Conservation (phyloP, 2,113 vertebrate species). For the Oreochromis niloticus region DNA sequence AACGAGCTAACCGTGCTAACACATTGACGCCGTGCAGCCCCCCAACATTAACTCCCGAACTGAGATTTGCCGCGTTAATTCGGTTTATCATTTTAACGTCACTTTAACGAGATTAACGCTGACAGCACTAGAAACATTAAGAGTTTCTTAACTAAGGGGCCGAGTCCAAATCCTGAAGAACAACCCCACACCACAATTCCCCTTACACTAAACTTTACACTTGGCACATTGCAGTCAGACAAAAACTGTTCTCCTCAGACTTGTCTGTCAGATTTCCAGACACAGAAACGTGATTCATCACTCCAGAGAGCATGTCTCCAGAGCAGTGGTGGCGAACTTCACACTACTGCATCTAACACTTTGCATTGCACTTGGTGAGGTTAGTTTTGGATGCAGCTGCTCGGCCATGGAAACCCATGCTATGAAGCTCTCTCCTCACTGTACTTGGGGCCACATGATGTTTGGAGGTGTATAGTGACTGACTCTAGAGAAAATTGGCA, state of each 20-base stretch:
- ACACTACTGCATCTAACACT: neutral
- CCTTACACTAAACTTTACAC: neutral
- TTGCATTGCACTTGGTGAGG: neutral
- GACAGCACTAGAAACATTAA: no score
- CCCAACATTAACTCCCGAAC: no score
- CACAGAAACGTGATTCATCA: fast-evolving
- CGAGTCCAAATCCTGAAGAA: neutral
- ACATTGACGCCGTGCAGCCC: no score
- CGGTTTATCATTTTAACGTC: no score
- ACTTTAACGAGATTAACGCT: no score
- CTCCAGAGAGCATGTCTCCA: neutral
- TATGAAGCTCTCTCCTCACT: neutral
- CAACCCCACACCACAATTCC: neutral
- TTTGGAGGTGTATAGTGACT: neutral
- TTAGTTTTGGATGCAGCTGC: neutral
- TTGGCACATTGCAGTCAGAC: neutral
- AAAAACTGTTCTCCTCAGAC: neutral
- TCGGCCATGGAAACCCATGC: neutral
- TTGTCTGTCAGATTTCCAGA: neutral
- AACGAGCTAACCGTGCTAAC: no score
- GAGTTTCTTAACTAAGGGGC: neutral
- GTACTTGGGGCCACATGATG: neutral
- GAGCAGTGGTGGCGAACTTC: neutral
- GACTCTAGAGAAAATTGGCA: neutral
- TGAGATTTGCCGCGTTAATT: no score